A percentile compares a stretch with the other conserved stretches of the same genome.
Evolutionary conservation across 2,888 invertebrate species (phyloP).

Genomic region (Brachypalpus laphriformis): DNA sequence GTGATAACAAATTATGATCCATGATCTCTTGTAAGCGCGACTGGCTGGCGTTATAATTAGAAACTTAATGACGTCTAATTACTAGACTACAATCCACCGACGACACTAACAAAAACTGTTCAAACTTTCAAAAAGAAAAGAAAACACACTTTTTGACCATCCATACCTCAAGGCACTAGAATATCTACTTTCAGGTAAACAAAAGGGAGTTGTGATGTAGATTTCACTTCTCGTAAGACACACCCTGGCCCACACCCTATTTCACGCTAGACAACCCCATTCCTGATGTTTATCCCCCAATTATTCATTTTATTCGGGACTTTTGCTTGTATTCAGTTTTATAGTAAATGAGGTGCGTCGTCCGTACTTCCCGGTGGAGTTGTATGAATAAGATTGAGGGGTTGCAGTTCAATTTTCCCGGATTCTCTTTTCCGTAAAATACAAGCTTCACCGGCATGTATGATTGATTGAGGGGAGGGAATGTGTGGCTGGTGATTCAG

Average conservation of each 20-base stretch:
- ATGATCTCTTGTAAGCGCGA: conserved; percentile 27
- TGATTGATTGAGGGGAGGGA: conserved; percentile 8
- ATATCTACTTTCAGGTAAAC: neutral
- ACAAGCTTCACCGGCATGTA: neutral
- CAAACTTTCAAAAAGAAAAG: conserved; percentile 5
- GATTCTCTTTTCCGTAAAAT: neutral
- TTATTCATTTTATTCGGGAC: neutral
- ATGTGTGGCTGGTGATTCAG: neutral
- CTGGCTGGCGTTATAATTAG: conserved; percentile 38
- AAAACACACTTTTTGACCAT: conserved; percentile 20
- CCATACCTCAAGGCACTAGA: neutral
- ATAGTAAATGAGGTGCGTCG: neutral
- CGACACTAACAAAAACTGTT: conserved; percentile 20
- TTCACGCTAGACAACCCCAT: neutral
- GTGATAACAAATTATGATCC: conserved; percentile 41
- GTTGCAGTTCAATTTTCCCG: neutral
- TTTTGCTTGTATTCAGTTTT: neutral
- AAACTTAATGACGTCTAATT: conserved; percentile 49
- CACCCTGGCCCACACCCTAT: neutral
- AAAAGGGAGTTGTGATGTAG: neutral
- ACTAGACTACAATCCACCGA: neutral
- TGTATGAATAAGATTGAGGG: neutral
- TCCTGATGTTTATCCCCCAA: neutral
- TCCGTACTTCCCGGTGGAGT: neutral
- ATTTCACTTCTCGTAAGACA: neutral